phyloP scores from a whole-genome alignment of 2,113 vertebrate species.

The Cercocebus atys region DNA sequence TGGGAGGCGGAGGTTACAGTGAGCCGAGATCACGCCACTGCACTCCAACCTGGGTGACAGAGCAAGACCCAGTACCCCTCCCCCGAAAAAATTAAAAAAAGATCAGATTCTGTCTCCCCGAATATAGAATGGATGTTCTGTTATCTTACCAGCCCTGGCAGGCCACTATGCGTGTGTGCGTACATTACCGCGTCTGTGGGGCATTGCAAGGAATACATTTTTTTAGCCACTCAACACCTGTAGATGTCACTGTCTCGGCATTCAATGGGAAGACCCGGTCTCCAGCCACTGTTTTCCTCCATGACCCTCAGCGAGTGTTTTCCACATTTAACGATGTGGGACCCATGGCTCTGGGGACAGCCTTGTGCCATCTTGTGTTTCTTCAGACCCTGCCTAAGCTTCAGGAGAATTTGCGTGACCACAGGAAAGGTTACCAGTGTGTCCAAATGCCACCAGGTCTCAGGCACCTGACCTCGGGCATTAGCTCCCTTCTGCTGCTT shows the following conservation, averaged over 20 bases:
- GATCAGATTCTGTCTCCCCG: neutral
- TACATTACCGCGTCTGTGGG: neutral
- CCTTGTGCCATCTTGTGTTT: neutral
- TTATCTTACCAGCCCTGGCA: neutral
- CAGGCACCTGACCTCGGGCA: neutral
- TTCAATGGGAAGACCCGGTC: neutral
- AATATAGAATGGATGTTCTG: neutral
- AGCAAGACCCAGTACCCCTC: too few relatives aligned
- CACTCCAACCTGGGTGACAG: too few relatives aligned
- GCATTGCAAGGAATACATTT: constrained; percentile 6
- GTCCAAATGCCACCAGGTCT: neutral
- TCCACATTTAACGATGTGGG: rapidly evolving
- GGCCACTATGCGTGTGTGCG: neutral
- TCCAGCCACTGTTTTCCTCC: neutral
- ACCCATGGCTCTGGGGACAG: neutral
- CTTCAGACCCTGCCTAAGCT: neutral
- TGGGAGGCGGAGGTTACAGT: too few relatives aligned
- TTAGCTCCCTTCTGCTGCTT: neutral
- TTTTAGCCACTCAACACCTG: neutral
- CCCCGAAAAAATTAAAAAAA: too few relatives aligned
- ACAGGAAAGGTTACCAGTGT: too few relatives aligned
- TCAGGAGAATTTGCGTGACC: neutral
- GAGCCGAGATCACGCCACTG: too few relatives aligned
- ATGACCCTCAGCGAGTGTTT: neutral
- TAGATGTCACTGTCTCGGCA: neutral